A percentile compares a stretch with the other conserved stretches of the same genome.
Evolutionary conservation across 2,113 vertebrate genomes (phyloP).

Genomic region (Chrysochloris asiatica): DNA sequence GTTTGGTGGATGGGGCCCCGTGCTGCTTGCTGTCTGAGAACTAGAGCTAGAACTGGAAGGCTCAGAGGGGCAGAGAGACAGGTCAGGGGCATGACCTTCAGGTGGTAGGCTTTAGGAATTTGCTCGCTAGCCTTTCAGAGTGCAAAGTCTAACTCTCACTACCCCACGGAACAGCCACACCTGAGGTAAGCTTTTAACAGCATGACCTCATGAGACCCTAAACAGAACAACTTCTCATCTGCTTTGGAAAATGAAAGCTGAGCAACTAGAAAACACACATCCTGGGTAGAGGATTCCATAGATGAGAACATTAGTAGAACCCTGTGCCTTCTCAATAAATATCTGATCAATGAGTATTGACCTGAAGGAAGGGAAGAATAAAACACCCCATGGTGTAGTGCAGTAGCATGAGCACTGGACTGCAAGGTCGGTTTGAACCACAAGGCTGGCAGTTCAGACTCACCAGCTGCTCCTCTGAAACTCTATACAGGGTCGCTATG

Average conservation of each 20-base stretch:
- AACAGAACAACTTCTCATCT: not conserved
- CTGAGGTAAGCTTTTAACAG: not conserved
- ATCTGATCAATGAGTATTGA: not conserved
- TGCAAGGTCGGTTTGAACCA: too few species aligned
- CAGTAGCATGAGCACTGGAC: too few species aligned
- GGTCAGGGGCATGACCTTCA: rapidly evolving
- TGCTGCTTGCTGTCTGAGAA: not conserved
- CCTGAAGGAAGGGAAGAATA: not conserved
- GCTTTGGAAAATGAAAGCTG: not conserved
- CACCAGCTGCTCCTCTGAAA: too few species aligned
- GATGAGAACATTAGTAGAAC: not conserved
- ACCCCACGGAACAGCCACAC: rapidly evolving
- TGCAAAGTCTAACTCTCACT: not conserved
- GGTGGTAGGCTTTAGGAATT: rapidly evolving
- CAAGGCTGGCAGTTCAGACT: too few species aligned
- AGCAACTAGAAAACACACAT: not conserved
- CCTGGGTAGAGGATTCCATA: not conserved
- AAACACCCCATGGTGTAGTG: not conserved
- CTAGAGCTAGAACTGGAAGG: rapidly evolving
- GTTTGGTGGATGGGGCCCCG: rapidly evolving
- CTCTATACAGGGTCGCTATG: too few species aligned
- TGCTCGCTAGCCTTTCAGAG: too few species aligned
- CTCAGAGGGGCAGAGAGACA: not conserved
- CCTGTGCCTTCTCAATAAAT: not conserved
- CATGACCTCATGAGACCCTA: not conserved